phyloP scores from a whole-genome alignment of 2,113 vertebrate species.

The Callionymus lyra region DNA sequence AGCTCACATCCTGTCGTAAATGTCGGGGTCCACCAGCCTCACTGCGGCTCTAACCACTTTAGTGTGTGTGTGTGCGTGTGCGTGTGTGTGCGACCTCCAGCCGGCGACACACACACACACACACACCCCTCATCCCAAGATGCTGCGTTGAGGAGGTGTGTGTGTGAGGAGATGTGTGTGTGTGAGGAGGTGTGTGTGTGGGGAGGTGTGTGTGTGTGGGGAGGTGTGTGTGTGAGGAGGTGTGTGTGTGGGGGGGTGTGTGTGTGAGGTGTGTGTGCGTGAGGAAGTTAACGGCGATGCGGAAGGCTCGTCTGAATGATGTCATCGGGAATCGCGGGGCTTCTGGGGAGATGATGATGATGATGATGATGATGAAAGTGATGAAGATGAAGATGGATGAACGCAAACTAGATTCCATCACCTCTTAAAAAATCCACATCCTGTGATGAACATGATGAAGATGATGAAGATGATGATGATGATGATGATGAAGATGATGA shows the following conservation, averaged over 20 bases:
- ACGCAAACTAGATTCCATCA: too few relatives aligned
- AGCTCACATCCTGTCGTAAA: conserved; percentile 44
- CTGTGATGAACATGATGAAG: too few relatives aligned
- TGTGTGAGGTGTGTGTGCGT: conserved; percentile 5
- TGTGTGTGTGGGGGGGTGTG: neutral
- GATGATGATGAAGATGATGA: too few relatives aligned
- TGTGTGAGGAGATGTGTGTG: conserved; percentile 4
- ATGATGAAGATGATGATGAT: too few relatives aligned
- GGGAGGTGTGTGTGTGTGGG: conserved; percentile 11
- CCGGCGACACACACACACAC: conserved; percentile 8
- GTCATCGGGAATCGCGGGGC: conserved; percentile 62
- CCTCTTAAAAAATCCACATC: too few relatives aligned
- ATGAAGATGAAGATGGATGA: too few relatives aligned
- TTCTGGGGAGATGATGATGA: too few relatives aligned
- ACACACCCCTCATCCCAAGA: conserved; percentile 3
- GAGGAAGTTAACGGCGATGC: conserved; percentile 43
- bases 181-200: conserved; percentile 8
- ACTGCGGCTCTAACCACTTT: conserved; percentile 48
- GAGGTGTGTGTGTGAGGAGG: conserved; percentile 6
- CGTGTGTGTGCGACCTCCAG: conserved; percentile 7
- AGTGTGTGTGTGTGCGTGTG: conserved; percentile 9
- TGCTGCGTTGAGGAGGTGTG: conserved; percentile 12
- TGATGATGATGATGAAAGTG: too few relatives aligned
- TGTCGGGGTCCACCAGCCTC: conserved; percentile 21
- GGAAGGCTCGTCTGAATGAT: conserved; percentile 54